Conservation (phyloP, 2,888 invertebrate species). For the Xestia rhomboidea region DNA sequence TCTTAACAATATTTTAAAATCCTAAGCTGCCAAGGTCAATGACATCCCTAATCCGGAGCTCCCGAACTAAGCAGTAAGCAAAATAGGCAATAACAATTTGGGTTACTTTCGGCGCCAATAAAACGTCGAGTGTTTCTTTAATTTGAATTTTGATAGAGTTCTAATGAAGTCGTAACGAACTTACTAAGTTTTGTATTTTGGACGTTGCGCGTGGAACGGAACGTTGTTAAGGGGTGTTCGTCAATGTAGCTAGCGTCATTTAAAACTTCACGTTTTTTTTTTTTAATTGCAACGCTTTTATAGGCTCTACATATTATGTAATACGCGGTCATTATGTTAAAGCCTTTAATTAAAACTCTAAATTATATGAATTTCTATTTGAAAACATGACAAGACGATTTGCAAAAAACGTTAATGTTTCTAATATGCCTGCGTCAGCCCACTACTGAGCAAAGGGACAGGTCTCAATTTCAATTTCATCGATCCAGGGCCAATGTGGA, state of each 20-base stretch:
- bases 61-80: constrained; percentile 33
- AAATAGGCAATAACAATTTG: constrained; percentile 57
- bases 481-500: no score
- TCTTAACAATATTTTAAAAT: neutral
- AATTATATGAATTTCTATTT: no score
- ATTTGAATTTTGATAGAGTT: constrained; percentile 68
- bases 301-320: no score
- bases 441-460: no score
- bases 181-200: constrained; percentile 56
- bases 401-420: no score
- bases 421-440: no score
- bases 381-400: no score
- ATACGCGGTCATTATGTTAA: no score
- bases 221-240: constrained; percentile 46
- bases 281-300: no score
- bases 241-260: neutral
- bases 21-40: neutral
- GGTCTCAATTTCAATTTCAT: no score
- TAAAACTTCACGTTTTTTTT: no score
- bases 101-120: constrained; percentile 37
- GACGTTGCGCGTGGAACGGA: constrained; percentile 45
- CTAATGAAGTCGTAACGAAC: constrained; percentile 64
- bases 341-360: no score
- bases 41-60: constrained; percentile 19
- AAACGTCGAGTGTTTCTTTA: constrained; percentile 64